Base-by-base conservation (phyloP, 2,797 vertebrate species). In the Cuculus canorus region DNA sequence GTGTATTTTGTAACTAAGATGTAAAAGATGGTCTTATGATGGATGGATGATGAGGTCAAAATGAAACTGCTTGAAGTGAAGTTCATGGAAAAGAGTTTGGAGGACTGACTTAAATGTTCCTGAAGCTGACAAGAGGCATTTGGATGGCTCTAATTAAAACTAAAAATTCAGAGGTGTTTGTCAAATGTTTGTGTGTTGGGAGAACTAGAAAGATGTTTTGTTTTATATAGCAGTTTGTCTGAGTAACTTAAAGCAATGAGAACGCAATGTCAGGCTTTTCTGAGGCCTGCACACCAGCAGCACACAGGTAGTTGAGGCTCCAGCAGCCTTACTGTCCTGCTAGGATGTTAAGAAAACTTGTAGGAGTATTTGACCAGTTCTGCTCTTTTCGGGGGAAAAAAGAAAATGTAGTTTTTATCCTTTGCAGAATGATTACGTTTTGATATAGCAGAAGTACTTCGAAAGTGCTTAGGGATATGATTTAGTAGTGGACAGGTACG, bases 351-450 rank as follows among this genome's bases (percentile, higher is more conserved):
- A 27, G 48, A 60, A 30, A 75, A 25, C 28, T 56, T 39, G 11
- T 0, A 4, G 56, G 41, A 90, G 24, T n/a, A 3, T 86, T 75
- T 56, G 9, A 11, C 11, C 17, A 3, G 37, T 32, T 61, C 53
- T 3, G 13, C 13, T 27, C 5, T 86, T 70, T 79, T 13, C 2
- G 0, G 32, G 32, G 11, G 1, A 2, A 3, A 5, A 7, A 4
- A 14, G 32, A 56, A 59, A 52, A 25, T 3, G 24, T 10, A 50
- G 33, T 4, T 82, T 35, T 79, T 59, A 4, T 37, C 23, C 37
- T 33, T 65, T 4, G 5, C 23, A 9, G 68, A 35, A 15, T 18
- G 32, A 43, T 70, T 13, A 53, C 30, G 32, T 11, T 66, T 82
- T 71, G 72, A 25, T 86, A n/a, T 28, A 77, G 64, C n/a, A 27